phyloP scores from a whole-genome alignment of 2,888 invertebrate species.

The Himalopsyche anomala region DNA sequence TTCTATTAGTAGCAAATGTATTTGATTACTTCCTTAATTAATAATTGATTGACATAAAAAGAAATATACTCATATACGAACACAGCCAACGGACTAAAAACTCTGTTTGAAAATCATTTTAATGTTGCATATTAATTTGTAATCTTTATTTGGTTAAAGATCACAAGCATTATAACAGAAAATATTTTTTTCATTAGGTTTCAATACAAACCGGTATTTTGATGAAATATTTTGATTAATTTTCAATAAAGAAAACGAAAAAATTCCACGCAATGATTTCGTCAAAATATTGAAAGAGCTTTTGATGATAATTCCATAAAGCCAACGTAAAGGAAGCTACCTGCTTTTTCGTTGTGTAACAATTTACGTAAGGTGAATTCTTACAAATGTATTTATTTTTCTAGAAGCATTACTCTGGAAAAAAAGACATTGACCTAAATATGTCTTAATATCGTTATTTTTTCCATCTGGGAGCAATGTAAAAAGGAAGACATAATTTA shows the following conservation, averaged over 20 bases:
- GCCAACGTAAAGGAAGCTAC: neutral
- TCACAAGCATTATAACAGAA: neutral
- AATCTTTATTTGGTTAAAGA: too few species aligned
- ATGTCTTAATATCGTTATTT: neutral
- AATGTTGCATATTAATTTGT: too few species aligned
- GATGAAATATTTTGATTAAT: constrained; percentile 8
- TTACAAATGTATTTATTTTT: neutral
- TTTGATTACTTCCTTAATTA: too few species aligned
- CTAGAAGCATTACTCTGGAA: neutral
- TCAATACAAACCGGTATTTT: neutral
- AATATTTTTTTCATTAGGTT: neutral
- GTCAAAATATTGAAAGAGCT: constrained; percentile 5
- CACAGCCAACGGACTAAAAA: too few species aligned
- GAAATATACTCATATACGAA: too few species aligned
- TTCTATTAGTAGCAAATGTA: too few species aligned
- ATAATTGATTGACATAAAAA: too few species aligned
- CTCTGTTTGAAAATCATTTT: too few species aligned
- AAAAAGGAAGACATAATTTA: neutral
- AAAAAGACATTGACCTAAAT: constrained; percentile 13
- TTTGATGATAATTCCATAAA: constrained; percentile 8
- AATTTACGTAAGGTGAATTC: neutral
- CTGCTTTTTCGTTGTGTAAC: neutral
- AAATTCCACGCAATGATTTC: constrained; percentile 19
- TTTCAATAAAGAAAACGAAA: neutral
- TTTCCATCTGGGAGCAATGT: neutral